Conservation (phyloP, 2,113 vertebrate genomes). For the Tringa solitaria region DNA sequence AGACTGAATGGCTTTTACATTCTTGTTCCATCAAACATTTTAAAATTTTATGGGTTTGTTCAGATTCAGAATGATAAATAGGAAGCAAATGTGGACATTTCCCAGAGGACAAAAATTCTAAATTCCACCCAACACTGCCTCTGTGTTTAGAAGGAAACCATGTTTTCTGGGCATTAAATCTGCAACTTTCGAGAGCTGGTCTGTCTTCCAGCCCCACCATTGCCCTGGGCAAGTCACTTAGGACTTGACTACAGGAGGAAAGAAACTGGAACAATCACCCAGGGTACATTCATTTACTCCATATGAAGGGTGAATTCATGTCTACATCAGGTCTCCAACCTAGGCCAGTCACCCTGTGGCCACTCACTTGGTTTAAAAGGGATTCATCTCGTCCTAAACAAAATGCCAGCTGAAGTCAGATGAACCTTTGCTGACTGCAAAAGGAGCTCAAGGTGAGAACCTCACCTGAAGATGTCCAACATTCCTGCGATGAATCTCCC, state of each 20-base stretch:
- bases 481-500: neutral
- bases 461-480: neutral
- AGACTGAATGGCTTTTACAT: neutral
- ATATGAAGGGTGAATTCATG: neutral
- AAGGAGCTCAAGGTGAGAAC: neutral
- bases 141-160: neutral
- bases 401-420: neutral
- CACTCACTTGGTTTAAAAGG: neutral
- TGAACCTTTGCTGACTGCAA: neutral
- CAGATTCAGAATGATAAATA: neutral
- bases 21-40: neutral
- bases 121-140: neutral
- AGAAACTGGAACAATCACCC: neutral
- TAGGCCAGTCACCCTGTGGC: neutral
- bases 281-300: neutral
- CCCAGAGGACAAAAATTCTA: neutral
- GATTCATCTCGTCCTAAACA: neutral
- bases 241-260: neutral
- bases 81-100: neutral
- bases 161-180: neutral
- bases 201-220: neutral
- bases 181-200: neutral
- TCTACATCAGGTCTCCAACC: neutral
- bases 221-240: neutral
- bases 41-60: neutral